These are phyloP conservation scores for Petrocephalus schoutedeni DNA, from an alignment of 2,797 vertebrate species.

Conservation along the genomic window DNA sequence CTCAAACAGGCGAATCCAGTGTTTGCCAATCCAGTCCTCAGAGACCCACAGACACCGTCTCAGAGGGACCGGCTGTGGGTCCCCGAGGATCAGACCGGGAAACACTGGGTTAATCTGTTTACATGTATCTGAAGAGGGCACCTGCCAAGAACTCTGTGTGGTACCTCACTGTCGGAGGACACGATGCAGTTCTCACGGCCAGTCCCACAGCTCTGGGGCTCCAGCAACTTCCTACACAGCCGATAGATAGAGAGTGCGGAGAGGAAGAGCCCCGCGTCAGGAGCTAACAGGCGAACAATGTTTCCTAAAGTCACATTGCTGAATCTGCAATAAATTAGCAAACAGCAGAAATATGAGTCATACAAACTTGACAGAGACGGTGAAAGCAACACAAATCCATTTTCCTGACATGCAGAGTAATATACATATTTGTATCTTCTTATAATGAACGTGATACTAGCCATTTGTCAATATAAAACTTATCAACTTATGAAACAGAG, in stretches of 20 bases:
- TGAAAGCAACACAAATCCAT: not conserved
- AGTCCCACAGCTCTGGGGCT: constrained; percentile 33
- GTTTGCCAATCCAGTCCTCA: too few relatives aligned
- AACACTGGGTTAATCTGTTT: not conserved
- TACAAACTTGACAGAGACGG: not conserved
- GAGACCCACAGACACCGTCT: too few relatives aligned
- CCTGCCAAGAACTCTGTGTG: not conserved
- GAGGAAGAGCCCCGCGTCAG: constrained; percentile 56
- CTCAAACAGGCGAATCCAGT: not conserved
- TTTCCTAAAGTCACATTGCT: constrained; percentile 55
- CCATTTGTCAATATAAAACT: not conserved
- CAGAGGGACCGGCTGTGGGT: too few relatives aligned
- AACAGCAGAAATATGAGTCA: not conserved
- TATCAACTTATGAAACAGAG: not conserved
- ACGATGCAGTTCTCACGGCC: constrained; percentile 49
- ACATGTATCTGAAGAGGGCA: not conserved
- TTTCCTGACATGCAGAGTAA: not conserved
- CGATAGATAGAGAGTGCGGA: constrained; percentile 49
- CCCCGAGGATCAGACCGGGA: too few relatives aligned
- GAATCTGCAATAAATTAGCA: constrained; percentile 53
- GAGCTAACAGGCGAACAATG: constrained; percentile 58
- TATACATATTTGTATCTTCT: not conserved
- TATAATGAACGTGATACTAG: not conserved
- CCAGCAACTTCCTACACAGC: constrained; percentile 55
- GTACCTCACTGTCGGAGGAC: constrained; percentile 51